Evolutionary conservation across 2,797 vertebrate species (phyloP).

Genomic region (Brotula barbata): DNA sequence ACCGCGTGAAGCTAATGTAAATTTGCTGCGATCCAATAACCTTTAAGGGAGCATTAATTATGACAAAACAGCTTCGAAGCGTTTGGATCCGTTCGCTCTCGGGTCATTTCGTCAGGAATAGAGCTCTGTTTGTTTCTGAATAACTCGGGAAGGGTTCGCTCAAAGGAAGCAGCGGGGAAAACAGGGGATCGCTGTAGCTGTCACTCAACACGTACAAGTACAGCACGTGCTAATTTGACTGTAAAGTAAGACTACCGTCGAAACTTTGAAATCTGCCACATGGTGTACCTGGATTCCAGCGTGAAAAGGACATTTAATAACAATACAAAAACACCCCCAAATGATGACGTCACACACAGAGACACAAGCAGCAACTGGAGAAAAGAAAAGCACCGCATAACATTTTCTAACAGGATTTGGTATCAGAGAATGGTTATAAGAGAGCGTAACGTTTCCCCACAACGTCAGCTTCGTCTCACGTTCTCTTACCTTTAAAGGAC

Average conservation of each 20-base stretch:
- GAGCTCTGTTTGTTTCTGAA: too few species aligned
- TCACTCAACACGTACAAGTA: too few species aligned
- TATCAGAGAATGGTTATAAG: slow-evolving; percentile 54
- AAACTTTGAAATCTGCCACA: slow-evolving; percentile 35
- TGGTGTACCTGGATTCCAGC: slow-evolving; percentile 50
- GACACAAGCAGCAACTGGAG: slow-evolving; percentile 57
- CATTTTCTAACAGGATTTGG: slow-evolving; percentile 41
- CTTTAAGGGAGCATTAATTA: too few species aligned
- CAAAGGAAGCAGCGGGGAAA: too few species aligned
- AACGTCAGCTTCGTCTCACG: slow-evolving; percentile 30
- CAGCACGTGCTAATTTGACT: slow-evolving; percentile 48
- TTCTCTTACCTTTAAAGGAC: slow-evolving; percentile 66
- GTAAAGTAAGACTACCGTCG: slow-evolving; percentile 39
- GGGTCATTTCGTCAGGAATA: too few species aligned
- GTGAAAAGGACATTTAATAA: slow-evolving; percentile 61
- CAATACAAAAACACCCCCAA: slow-evolving; percentile 54
- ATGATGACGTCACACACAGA: slow-evolving; percentile 58
- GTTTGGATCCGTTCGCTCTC: too few species aligned
- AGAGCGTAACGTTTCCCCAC: slow-evolving; percentile 49
- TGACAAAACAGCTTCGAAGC: too few species aligned
- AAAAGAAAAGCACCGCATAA: slow-evolving; percentile 45
- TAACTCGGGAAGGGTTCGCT: too few species aligned
- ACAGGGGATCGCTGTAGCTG: too few species aligned
- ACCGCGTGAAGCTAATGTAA: too few species aligned
- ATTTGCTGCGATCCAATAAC: too few species aligned